Conservation (phyloP, 2,888 invertebrate species). For the Pseudanteris insignis region DNA sequence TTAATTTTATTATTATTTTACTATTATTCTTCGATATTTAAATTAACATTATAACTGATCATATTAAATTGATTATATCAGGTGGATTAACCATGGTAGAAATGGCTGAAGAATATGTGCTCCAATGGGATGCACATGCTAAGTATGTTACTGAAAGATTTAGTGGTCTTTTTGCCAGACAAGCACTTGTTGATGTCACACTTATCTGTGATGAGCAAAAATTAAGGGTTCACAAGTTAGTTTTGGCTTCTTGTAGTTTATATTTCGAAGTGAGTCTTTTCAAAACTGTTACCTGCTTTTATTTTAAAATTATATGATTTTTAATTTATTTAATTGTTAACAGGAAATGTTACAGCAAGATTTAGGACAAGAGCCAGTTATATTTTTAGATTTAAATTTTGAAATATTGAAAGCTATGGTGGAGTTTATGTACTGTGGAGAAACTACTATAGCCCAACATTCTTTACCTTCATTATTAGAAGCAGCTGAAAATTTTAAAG, state of each 20-base stretch:
- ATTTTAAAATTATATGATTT: constrained; percentile 1
- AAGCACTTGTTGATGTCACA: constrained; percentile 78
- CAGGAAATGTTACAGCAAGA: constrained; percentile 66
- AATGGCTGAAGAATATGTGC: constrained; percentile 67
- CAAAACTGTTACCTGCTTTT: no score
- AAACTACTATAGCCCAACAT: constrained; percentile 76
- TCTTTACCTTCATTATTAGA: constrained; percentile 75
- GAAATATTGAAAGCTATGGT: constrained; percentile 76
- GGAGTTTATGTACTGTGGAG: constrained; percentile 82
- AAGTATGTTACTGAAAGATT: constrained; percentile 75
- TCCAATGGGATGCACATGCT: constrained; percentile 77
- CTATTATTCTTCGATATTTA: no score
- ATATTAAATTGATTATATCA: no score
- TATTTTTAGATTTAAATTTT: constrained; percentile 75
- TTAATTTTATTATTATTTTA: no score
- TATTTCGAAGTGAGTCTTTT: constrained; percentile 78
- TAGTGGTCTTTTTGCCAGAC: constrained; percentile 77
- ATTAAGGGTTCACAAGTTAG: constrained; percentile 78
- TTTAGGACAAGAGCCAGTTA: constrained; percentile 67
- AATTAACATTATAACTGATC: no score
- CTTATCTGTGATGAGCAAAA: constrained; percentile 80
- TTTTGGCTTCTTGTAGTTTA: constrained; percentile 77
- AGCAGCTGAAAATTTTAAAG: constrained; percentile 77
- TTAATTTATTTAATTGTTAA: neutral
- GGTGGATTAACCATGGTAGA: constrained; percentile 54